Conservation (phyloP, 2,888 invertebrate genomes). For the Digitonthophagus gazella region DNA sequence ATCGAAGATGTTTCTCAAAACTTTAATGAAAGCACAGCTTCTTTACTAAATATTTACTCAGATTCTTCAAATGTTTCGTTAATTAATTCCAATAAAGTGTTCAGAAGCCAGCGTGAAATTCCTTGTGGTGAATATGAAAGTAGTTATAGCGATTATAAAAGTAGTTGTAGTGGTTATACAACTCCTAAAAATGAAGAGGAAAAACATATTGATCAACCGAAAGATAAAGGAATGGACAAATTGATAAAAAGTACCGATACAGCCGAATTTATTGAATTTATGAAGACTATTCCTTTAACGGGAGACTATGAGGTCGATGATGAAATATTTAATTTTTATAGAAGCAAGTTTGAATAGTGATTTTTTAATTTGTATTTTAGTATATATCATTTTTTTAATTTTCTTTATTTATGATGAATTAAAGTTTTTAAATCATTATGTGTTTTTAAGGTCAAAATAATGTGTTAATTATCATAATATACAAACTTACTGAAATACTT, state of each 20-base stretch:
- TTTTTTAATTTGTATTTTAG: constrained; percentile 15
- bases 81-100: too few relatives aligned
- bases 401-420: too few relatives aligned
- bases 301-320: constrained; percentile 54
- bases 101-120: too few relatives aligned
- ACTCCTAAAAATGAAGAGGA: neutral
- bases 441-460: too few relatives aligned
- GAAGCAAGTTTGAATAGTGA: constrained; percentile 41
- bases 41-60: neutral
- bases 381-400: constrained; percentile 6
- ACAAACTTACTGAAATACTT: too few relatives aligned
- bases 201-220: neutral
- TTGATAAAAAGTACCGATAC: constrained; percentile 29
- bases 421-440: too few relatives aligned
- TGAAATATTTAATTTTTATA: constrained; percentile 54
- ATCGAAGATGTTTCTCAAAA: neutral
- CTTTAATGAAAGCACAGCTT: neutral
- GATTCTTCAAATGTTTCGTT: neutral
- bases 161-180: neutral
- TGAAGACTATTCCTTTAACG: constrained; percentile 50
- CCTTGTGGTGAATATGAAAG: too few relatives aligned
- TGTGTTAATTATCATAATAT: too few relatives aligned
- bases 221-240: neutral
- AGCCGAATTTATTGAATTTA: constrained; percentile 41
- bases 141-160: too few relatives aligned